Base-by-base conservation (phyloP, 2,113 vertebrate species). In the Elanus axillaris region DNA sequence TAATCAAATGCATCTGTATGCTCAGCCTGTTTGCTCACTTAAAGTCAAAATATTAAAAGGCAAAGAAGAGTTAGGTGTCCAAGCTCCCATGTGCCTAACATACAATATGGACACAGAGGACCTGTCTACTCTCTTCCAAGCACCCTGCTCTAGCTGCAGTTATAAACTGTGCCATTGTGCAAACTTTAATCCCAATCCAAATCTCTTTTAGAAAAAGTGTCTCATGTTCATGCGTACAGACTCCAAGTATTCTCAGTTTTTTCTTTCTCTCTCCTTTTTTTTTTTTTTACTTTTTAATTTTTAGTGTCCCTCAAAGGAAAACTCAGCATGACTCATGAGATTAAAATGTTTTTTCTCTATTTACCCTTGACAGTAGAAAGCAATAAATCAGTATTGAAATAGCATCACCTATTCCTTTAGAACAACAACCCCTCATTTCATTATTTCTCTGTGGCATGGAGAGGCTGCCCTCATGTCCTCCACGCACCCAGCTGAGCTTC, bases 1-100 rank as follows among this genome's bases (percentile, higher is more conserved):
- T 94, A 96, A 97, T 89, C 76, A 95, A 94, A 95, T 31, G 38
- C 86, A 94, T 94, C 83, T 96, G 94, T 59, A 80, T 9, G 17
- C 32, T 66, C 82, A 27, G 83, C 67, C 63, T 40, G 16, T 52
- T 72, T 86, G 63, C 75, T 77, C 63, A 34, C 56, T 82, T 27
- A 1, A 82, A 82, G 23, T 25, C 11, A 31, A 68, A 89, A n/a
- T 11, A 26, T 9, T 20, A 16, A 43, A 64, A 91, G 64, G 43
- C 48, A 78, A 50, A 68, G 27, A 36, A 16, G 23, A 42, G 22
- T n/a, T 71, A 78, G 62, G 36, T 88, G 67, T 53, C 71, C 81
- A 10, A 55, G n/a, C 19, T 93, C n/a, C 12, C 67, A 16, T 0
- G 3, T 64, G n/a, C 32, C 26, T 62, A 11, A 47, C 2, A 3